Evolutionary conservation across 2,113 vertebrate species (phyloP).

Genomic region (Hydrolagus affinis): DNA sequence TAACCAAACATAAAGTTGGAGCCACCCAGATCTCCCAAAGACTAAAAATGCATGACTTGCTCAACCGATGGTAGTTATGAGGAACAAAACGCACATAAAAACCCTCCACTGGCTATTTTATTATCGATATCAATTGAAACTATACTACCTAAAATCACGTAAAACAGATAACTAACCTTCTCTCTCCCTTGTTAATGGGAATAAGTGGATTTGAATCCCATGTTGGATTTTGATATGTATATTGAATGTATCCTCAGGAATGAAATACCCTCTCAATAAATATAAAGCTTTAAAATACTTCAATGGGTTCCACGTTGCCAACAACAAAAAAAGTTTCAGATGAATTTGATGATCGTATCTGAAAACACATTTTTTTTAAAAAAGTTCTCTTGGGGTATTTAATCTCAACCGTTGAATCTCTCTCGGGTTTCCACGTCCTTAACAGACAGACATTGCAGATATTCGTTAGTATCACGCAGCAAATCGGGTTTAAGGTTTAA

Average conservation of each 20-base stretch:
- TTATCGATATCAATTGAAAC: neutral
- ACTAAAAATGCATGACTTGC: neutral
- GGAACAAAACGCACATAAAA: neutral
- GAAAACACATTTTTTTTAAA: neutral
- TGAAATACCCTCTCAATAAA: neutral
- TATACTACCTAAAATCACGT: too few relatives aligned
- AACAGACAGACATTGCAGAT: neutral
- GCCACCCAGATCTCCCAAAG: neutral
- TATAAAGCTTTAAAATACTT: neutral
- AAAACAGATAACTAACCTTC: neutral
- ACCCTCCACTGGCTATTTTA: neutral
- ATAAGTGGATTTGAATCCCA: neutral
- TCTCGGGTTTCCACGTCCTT: neutral
- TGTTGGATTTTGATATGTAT: neutral
- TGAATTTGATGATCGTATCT: neutral
- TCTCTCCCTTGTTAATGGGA: neutral
- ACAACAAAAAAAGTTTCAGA: neutral
- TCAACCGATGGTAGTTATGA: too few relatives aligned
- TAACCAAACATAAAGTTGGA: neutral
- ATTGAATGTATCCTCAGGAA: neutral
- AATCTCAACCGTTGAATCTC: neutral
- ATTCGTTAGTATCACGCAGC: neutral
- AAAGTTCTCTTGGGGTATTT: neutral
- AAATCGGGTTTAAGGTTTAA: neutral
- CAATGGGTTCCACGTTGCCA: neutral